A percentile compares a stretch with the other conserved stretches of the same genome.
Evolutionary conservation across 2,113 vertebrate genomes (phyloP).

Genomic region (Taurulus bubalis): DNA sequence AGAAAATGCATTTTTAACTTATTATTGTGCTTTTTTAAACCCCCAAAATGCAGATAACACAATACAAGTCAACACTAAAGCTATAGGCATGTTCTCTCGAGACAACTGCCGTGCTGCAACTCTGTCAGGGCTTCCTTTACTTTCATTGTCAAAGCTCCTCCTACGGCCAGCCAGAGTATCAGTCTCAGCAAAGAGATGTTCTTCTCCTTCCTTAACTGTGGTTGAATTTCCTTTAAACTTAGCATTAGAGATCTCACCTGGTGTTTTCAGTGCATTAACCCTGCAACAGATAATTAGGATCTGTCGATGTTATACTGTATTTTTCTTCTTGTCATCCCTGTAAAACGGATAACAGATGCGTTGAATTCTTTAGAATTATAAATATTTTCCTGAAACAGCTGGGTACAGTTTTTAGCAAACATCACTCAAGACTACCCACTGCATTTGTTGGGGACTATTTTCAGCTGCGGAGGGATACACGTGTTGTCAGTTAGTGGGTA

Average conservation of each 20-base stretch:
- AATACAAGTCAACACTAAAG: neutral
- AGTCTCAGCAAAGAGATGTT: slow-evolving; percentile 22
- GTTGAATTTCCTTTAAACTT: neutral
- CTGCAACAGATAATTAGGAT: neutral
- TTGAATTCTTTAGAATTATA: neutral
- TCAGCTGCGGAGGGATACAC: neutral
- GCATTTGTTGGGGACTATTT: neutral
- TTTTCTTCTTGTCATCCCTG: neutral
- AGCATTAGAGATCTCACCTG: neutral
- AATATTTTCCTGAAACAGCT: neutral
- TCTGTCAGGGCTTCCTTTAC: slow-evolving; percentile 33
- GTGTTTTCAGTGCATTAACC: neutral
- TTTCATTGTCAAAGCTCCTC: slow-evolving; percentile 75
- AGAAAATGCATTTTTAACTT: slow-evolving; percentile 29
- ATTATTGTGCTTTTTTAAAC: slow-evolving; percentile 23
- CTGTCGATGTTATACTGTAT: neutral
- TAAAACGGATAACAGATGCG: neutral
- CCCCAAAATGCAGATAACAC: neutral
- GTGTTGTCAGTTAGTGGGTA: neutral
- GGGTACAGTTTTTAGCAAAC: neutral
- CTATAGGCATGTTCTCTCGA: neutral
- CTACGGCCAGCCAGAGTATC: slow-evolving; percentile 70
- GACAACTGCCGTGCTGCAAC: slow-evolving; percentile 1
- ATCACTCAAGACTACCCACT: neutral
- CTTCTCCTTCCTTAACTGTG: slow-evolving; percentile 4